Evolutionary conservation across 2,113 vertebrate species (phyloP).

Genomic region (western clawed frog (Xenopus tropicalis)): UCB_Xtro_10.0 CM004443.2:159524501-159525000

Average conservation of each 20-base stretch:
- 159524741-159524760: slow-evolving; percentile 23
- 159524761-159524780: neutral
- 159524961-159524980: too few relatives aligned
- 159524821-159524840: too few relatives aligned
- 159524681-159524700: slow-evolving; percentile 46
- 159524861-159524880: too few relatives aligned
- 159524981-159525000: too few relatives aligned
- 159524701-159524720: slow-evolving; percentile 40
- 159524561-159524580: slow-evolving; percentile 10
- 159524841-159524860: too few relatives aligned
- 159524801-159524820: too few relatives aligned
- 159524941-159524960: too few relatives aligned
- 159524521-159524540: slow-evolving; percentile 6
- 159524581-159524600: slow-evolving; percentile 33
- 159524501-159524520: neutral
- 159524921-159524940: too few relatives aligned
- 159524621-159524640: slow-evolving; percentile 46
- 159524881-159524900: too few relatives aligned
- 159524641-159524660: slow-evolving; percentile 45
- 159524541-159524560: slow-evolving; percentile 26
- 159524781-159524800: neutral
- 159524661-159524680: slow-evolving; percentile 44
- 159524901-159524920: too few relatives aligned
- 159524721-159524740: slow-evolving; percentile 31
- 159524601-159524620: slow-evolving; percentile 40